Percentiles rank a stretch among this genome's conserved stretches.
Conservation (phyloP, 2,888 invertebrate genomes). For the Omphaloscelis lunosa region DNA sequence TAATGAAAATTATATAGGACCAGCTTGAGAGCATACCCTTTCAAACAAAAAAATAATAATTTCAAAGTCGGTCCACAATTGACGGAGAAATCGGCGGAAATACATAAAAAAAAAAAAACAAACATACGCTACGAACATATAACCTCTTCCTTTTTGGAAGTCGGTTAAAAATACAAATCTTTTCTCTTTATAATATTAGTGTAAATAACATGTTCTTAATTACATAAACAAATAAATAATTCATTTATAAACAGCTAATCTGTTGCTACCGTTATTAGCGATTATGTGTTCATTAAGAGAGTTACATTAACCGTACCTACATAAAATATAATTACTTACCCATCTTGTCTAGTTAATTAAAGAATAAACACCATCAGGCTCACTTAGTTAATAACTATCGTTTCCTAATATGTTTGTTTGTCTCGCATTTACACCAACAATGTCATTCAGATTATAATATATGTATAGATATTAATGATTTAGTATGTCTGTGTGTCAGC, state of each 20-base stretch:
- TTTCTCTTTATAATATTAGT: no score
- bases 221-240: not conserved
- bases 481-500: constrained; percentile 27
- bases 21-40: no score
- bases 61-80: no score
- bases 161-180: no score
- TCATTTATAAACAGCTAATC: not conserved
- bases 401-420: constrained; percentile 68
- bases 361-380: constrained; percentile 46
- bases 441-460: constrained; percentile 33
- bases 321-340: constrained; percentile 9
- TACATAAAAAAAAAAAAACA: no score
- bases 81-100: no score
- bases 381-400: constrained; percentile 61
- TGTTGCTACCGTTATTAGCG: not conserved
- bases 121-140: no score
- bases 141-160: no score
- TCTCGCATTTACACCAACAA: constrained; percentile 41
- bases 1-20: no score
- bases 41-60: no score
- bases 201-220: no score
- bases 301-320: constrained; percentile 9
- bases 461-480: constrained; percentile 37
- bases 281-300: not conserved
- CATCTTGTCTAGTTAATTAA: constrained; percentile 42